phyloP scores from a whole-genome alignment of 1,140 invertebrate species.

The Onthophagus taurus region DNA sequence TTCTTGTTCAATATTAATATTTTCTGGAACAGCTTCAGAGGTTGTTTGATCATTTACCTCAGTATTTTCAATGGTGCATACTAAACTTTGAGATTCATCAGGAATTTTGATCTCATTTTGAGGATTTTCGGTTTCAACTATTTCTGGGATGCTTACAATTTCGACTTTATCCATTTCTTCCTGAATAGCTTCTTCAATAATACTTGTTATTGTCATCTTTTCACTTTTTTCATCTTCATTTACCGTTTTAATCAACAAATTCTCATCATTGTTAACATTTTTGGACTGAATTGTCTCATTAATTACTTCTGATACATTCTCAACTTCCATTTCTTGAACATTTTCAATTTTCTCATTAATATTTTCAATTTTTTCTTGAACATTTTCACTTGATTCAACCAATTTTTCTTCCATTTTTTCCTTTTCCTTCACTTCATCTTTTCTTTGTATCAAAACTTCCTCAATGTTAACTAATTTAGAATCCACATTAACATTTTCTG shows the following conservation, averaged over 20 bases:
- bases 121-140: too few species aligned
- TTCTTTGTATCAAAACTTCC: neutral
- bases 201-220: neutral
- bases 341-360: neutral
- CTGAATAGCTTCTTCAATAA: too few species aligned
- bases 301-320: constrained; percentile 1
- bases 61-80: too few species aligned
- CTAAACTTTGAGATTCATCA: too few species aligned
- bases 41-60: too few species aligned
- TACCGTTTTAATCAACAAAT: neutral
- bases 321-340: neutral
- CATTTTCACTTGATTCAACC: neutral
- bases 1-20: too few species aligned
- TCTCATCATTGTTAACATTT: neutral
- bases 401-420: neutral
- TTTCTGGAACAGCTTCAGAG: too few species aligned
- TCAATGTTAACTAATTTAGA: neutral
- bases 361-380: neutral
- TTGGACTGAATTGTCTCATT: neutral
- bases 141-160: too few species aligned
- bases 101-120: too few species aligned
- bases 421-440: neutral
- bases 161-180: too few species aligned
- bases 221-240: neutral
- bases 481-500: neutral